Evolutionary conservation across 2,113 vertebrate genomes (phyloP), one percentile per base, ranked within the genome.

Genomic region (Protomyctophum bolini): DNA sequence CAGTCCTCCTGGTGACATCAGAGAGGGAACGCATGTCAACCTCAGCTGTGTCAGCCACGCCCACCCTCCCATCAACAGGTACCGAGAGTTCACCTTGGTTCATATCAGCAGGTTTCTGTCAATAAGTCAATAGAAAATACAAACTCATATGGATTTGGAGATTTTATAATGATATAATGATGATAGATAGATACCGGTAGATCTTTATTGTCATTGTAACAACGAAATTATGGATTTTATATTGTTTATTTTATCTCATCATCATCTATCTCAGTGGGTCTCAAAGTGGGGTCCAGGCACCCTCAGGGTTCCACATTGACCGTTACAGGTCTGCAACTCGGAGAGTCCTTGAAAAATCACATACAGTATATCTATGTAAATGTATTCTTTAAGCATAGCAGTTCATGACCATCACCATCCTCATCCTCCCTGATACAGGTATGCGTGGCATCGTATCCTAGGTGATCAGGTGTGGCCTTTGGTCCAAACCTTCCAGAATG

Each of bases 11-110:
- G 87, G 90, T 7, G 93, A 94, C 70, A 87, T 93, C 75, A 90
- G 84, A 82, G 93, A 94, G 58, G 92, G 91, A 6, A 84, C 76
- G 3, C 61, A 58, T 10, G 88, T 91, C 1, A 93, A 87, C 80
- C 76, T 94, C 77, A 93, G 83, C 65, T 94, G 93, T 33, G 60
- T 78, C 71, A 91, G 80, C 77, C 80, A 82, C 0, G 90, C 91
- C 28, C 68, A 91, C 69, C 93, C 93, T 62, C 87, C 87, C 21
- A 67, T 81, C 72, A 83, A 50, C 62, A 87, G 90, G 90, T 91
- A 73, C 0, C 15, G 33, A n/a, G 6, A 8, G 33, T 4, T 41
- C 33, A 41, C 9, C 41, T 6, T 51, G 7, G 10, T 28, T 15
- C 12, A 63, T 41, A 41, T 41, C 5, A n/a, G n/a, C n/a, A n/a